Percentiles rank a stretch among this genome's conserved stretches.
These are phyloP conservation scores for Tuta absoluta DNA, from an alignment of 2,888 invertebrate species.

Conservation along the genomic window DNA sequence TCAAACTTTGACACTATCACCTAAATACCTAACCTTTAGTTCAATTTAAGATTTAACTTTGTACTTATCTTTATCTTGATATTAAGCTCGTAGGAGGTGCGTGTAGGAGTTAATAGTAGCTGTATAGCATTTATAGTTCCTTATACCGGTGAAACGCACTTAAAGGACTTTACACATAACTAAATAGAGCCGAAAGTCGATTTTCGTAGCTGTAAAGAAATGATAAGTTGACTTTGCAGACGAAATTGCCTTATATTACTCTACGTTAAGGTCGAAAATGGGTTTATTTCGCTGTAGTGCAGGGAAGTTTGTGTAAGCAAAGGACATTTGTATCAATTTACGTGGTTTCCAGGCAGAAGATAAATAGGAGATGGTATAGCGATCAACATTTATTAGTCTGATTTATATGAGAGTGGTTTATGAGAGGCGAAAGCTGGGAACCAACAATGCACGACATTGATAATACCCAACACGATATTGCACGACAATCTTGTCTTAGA, in stretches of 20 bases:
- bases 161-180: neutral
- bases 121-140: neutral
- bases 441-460: too few species aligned
- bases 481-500: too few species aligned
- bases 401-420: too few species aligned
- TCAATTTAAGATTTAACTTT: too few species aligned
- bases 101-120: slow-evolving; percentile 20
- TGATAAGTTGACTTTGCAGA: neutral
- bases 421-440: too few species aligned
- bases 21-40: slow-evolving; percentile 14
- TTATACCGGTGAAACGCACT: neutral
- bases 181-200: neutral
- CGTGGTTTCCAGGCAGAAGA: slow-evolving; percentile 19
- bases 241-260: slow-evolving; percentile 2
- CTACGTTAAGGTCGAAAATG: neutral
- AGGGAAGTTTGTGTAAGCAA: neutral
- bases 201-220: neutral
- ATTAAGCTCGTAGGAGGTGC: slow-evolving; percentile 17
- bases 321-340: slow-evolving; percentile 39
- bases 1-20: neutral
- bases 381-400: neutral
- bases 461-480: too few species aligned
- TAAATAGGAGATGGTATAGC: neutral
- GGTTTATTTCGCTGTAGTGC: neutral
- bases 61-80: too few species aligned